These are phyloP conservation scores for Glossosoma conforme DNA, from an alignment of 1,140 invertebrate species.

Conservation along the genomic window DNA sequence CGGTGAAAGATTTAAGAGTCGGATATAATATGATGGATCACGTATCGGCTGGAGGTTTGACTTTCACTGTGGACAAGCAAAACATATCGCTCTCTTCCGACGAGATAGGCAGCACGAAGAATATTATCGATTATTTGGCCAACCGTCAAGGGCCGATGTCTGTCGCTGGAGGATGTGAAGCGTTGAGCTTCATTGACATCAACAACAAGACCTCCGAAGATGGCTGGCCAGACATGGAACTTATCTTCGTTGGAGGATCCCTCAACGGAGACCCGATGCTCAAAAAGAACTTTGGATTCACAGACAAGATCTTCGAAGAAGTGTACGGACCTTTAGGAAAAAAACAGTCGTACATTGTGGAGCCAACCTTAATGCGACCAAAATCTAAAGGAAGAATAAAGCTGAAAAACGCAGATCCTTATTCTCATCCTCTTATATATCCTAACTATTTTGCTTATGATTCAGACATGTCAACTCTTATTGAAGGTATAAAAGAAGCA, in stretches of 20 bases:
- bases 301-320: constrained; percentile 49
- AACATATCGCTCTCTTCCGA: constrained; percentile 39
- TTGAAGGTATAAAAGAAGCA: constrained; percentile 58
- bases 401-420: constrained; percentile 64
- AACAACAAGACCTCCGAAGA: constrained; percentile 57
- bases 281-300: constrained; percentile 52
- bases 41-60: constrained; percentile 57
- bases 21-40: constrained; percentile 70
- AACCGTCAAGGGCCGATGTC: constrained; percentile 59
- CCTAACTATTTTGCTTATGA: constrained; percentile 71
- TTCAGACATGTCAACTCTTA: constrained; percentile 58
- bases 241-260: constrained; percentile 59
- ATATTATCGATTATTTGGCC: constrained; percentile 48
- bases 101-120: constrained; percentile 58
- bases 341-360: constrained; percentile 44
- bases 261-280: constrained; percentile 50
- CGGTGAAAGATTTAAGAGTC: constrained; percentile 59
- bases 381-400: constrained; percentile 67
- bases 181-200: constrained; percentile 67
- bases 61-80: constrained; percentile 55
- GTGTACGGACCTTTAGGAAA: constrained; percentile 39
- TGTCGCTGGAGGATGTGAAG: constrained; percentile 75
- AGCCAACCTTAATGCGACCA: constrained; percentile 64
- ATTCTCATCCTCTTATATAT: constrained; percentile 70
- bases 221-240: constrained; percentile 69